Conservation (phyloP, 2,888 invertebrate species). For the Podotricha telesiphe region DNA sequence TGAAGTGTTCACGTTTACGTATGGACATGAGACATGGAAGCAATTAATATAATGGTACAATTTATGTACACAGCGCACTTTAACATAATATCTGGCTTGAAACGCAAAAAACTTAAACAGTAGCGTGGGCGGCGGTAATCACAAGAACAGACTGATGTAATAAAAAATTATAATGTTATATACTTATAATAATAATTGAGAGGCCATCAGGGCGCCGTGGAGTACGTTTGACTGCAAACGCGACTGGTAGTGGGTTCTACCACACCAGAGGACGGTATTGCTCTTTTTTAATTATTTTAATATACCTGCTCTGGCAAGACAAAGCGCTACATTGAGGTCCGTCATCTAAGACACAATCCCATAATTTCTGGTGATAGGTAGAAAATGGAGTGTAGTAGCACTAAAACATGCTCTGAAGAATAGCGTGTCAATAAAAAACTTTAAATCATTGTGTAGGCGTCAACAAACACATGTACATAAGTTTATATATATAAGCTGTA, state of each 20-base stretch:
- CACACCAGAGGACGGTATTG: not conserved
- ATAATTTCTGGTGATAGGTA: too few species aligned
- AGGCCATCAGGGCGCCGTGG: too few species aligned
- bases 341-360: too few species aligned
- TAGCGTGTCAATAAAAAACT: not conserved
- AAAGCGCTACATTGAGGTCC: not conserved
- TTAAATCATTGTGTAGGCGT: too few species aligned
- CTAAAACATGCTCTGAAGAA: too few species aligned
- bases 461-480: too few species aligned
- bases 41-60: constrained; percentile 38
- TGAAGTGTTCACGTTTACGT: constrained; percentile 12
- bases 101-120: constrained; percentile 35
- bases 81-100: constrained; percentile 31
- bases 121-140: constrained; percentile 30
- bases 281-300: not conserved
- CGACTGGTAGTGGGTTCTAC: too few species aligned
- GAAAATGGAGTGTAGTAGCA: too few species aligned
- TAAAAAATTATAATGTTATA: not conserved
- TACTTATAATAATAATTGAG: not conserved
- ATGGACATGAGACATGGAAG: constrained; percentile 36
- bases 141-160: not conserved
- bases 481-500: too few species aligned
- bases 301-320: not conserved
- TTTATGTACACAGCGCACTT: constrained; percentile 32
- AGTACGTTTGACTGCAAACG: too few species aligned